phyloP scores from a whole-genome alignment of 2,797 vertebrate species.

The Chelonia mydas region DNA sequence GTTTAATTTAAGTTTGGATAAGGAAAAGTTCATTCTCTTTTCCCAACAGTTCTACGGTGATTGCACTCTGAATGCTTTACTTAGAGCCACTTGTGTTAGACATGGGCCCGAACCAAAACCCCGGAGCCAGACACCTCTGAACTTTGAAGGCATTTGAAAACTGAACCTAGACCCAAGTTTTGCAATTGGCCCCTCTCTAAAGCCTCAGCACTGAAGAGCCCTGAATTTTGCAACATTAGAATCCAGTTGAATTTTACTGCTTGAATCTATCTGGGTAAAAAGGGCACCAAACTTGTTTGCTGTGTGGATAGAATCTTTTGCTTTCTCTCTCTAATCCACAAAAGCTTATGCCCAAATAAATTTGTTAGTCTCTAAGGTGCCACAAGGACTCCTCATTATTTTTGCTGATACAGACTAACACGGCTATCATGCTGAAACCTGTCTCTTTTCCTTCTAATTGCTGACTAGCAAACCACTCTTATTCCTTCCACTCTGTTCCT shows the following conservation, averaged over 20 bases:
- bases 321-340: neutral
- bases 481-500: no score
- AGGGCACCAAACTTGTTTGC: neutral
- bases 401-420: no score
- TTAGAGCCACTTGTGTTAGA: neutral
- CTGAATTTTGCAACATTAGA: neutral
- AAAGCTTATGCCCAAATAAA: no score
- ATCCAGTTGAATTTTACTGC: neutral
- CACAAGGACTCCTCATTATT: no score
- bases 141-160: neutral
- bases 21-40: neutral
- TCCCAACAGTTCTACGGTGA: accelerated
- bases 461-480: neutral
- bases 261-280: neutral
- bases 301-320: neutral
- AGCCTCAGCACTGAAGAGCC: neutral
- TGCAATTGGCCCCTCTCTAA: neutral
- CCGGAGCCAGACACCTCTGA: accelerated
- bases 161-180: neutral
- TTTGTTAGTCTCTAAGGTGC: no score
- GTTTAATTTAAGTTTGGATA: neutral
- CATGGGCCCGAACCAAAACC: neutral
- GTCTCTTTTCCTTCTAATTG: neutral
- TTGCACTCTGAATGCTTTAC: neutral
- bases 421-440: no score